phyloP scores from a whole-genome alignment of 2,888 invertebrate species.

The Salticus scenicus region DNA sequence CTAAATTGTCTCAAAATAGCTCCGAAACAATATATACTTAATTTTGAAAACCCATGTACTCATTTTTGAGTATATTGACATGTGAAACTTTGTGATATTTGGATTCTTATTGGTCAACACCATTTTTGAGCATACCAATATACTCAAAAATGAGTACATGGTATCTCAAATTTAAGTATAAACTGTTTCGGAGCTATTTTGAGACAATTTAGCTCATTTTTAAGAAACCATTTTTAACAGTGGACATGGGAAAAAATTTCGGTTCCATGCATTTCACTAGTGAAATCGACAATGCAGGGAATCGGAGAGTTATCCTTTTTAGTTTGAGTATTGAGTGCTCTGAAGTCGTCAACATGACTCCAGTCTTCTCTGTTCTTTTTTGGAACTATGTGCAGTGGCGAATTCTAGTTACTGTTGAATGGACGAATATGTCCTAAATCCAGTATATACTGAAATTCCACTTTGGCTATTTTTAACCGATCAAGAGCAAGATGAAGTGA shows the following conservation, averaged over 20 bases:
- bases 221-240: no score
- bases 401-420: constrained; percentile 51
- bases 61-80: no score
- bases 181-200: no score
- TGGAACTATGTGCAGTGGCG: constrained; percentile 51
- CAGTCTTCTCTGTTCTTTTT: constrained; percentile 37
- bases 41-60: no score
- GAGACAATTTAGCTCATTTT: no score
- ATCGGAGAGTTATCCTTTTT: constrained; percentile 32
- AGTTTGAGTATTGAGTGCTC: constrained; percentile 22
- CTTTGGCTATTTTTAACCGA: constrained; percentile 25
- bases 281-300: constrained; percentile 19
- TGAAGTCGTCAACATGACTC: constrained; percentile 32
- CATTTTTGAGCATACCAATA: no score
- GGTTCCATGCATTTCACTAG: constrained; percentile 18
- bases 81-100: no score
- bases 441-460: constrained; percentile 16
- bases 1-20: no score
- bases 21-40: no score
- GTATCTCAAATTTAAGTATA: no score
- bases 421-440: constrained; percentile 22
- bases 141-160: no score
- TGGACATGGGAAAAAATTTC: constrained; percentile 37
- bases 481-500: constrained; percentile 56
- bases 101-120: no score